Evolutionary conservation across 1,140 invertebrate genomes (phyloP), one percentile per base, ranked within the genome.

Genomic region (Sesamia nonagrioides): DNA sequence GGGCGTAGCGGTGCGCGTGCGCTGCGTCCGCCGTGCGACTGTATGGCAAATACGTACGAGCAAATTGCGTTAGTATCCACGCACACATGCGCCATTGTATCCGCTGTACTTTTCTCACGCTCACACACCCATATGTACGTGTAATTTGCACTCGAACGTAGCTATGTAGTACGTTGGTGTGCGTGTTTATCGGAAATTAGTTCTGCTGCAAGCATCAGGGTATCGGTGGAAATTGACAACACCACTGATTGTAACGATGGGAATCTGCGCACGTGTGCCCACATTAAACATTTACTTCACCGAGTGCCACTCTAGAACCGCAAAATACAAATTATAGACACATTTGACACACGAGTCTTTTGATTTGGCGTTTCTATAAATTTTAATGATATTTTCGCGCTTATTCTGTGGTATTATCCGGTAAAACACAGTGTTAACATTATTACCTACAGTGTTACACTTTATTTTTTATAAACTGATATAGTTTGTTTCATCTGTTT

Each of bases 71-170:
- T 73, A 81, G 81, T 83, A 80, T 82, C 37, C 17, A 69, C 71
- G 76, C 84, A 87, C 84, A 87, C 87, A 86, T 73, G 73, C 83
- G 58, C 54, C 74, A 88, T 88, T 88, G 88, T 91, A 89, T 92
- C 85, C 86, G 82, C 83, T 77, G 88, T 87, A 86, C 81, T 92
- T 92, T 95, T 95, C 93, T 93, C 94, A 95, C 91, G 91, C 89
- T 95, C 83, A 91, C 87, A 88, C 83, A 87, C 82, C 81, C 82
- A 87, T 82, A 56, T 86, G 66, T 80, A 82, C 75, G 68, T 78
- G 85, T 90, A 89, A 88, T 93, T 90, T 91, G 88, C 85, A 89
- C 84, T 89, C 81, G 83, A 69, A 83, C 80, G 85, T 88, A 79
- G 81, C 82, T 75, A 81, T 73, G 75, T 69, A 78, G 80, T 86